phyloP scores from a whole-genome alignment of 2,888 invertebrate species.

The Nephrotoma flavescens region DNA sequence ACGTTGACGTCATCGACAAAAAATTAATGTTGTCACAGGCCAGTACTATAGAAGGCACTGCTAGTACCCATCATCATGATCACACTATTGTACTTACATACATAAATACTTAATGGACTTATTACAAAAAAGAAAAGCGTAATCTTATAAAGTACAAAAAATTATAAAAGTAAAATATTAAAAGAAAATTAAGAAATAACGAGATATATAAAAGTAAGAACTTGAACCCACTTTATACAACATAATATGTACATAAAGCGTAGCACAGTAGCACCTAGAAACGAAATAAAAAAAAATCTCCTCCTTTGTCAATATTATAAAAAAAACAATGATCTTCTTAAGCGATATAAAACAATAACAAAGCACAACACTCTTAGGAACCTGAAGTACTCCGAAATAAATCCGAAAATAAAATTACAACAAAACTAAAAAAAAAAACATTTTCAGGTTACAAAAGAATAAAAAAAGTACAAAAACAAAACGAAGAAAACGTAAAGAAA shows the following conservation, averaged over 20 bases:
- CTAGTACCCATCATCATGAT: too few species aligned
- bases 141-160: not conserved
- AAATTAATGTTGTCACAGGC: too few species aligned
- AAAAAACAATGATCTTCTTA: not conserved
- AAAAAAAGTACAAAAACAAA: not conserved
- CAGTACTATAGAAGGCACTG: too few species aligned
- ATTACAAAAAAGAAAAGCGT: too few species aligned
- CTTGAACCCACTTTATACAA: not conserved
- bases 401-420: not conserved
- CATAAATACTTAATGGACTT: too few species aligned
- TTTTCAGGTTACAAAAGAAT: not conserved
- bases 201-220: not conserved
- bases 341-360: not conserved
- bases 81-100: too few species aligned
- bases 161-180: not conserved
- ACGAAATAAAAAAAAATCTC: not conserved
- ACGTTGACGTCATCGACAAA: too few species aligned
- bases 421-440: not conserved
- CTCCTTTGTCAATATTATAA: not conserved
- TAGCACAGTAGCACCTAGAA: not conserved
- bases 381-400: not conserved
- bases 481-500: not conserved
- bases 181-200: not conserved
- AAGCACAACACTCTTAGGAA: not conserved
- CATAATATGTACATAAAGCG: too few species aligned